Base-by-base conservation (phyloP, 1,140 invertebrate species). In the Brachionus manjavacas region DNA sequence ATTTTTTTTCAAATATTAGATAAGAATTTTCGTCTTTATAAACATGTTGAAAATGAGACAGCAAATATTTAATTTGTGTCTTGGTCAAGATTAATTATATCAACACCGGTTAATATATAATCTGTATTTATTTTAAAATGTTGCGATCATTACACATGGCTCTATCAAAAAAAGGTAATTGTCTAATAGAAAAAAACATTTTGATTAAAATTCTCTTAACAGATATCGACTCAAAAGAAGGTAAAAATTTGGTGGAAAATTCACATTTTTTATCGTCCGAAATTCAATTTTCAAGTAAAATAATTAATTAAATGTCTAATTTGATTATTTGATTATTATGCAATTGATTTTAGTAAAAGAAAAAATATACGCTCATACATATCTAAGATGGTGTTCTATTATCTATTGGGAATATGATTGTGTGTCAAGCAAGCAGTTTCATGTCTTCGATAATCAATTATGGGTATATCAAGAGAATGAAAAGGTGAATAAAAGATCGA, bases 61-160 rank as follows among this genome's bases (percentile, higher is more conserved):
- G 68, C n/a, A 72, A 72, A 72, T 72, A 72, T 72, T 72, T 72
- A 72, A 72, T 31, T 39, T 68, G 11, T 60, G 52, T 60, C 52
- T 16, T 60, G 52, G 52, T 60, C 25, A 68, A 68, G 31, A 68
- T 68, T 68, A 39, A 31, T 68, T 68, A 31, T 68, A 14, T 68
- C 66, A 68, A 68, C 39, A 68, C 14, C 14, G 25, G 9, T 68
- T 12, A 68, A 31, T 68, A 60, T 60, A 60, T 60, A 60, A 25
- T 60, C 52, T 25, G 0, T 23, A 23, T 60, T 60, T 60, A 60
- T 20, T 68, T 68, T 68, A 41, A 72, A 72, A 72, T 72, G 68
- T 72, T 72, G 12, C 68, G 68, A 68, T 68, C 28, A 68, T 20
- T 60, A 20, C 52, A 60, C n/a, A 60, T 60, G 52, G 52, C 52